Evolutionary conservation across 2,113 vertebrate species (phyloP).

Genomic region (Caracal caracal): DNA sequence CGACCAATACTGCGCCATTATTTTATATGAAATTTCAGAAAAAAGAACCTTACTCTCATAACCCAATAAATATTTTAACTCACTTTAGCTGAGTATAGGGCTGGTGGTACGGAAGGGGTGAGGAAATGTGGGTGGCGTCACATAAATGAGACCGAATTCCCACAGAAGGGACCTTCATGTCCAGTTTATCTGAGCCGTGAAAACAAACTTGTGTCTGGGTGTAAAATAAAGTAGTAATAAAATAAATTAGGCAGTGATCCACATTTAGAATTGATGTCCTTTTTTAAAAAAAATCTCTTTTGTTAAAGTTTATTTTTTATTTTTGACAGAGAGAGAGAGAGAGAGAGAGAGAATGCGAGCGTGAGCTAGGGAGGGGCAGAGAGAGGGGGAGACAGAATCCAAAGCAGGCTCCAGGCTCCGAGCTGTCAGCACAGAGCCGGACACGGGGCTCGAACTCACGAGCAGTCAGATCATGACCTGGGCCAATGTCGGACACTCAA

Average conservation of each 20-base stretch:
- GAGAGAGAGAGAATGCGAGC: too few relatives aligned
- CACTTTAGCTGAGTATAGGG: constrained; percentile 68
- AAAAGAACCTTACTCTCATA: constrained; percentile 82
- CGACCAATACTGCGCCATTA: constrained; percentile 86
- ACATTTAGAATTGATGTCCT: background rate
- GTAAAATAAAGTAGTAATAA: constrained; percentile 49
- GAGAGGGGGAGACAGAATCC: too few relatives aligned
- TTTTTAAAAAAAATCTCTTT: background rate
- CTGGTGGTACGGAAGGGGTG: constrained; percentile 63
- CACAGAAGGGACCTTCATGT: constrained; percentile 20
- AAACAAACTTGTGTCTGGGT: constrained; percentile 48
- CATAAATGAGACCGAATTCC: constrained; percentile 48
- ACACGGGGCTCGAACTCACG: too few relatives aligned
- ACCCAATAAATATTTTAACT: constrained; percentile 86
- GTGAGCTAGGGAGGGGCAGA: too few relatives aligned
- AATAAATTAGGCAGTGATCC: constrained; percentile 43
- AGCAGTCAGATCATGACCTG: too few relatives aligned
- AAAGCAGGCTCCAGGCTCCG: too few relatives aligned
- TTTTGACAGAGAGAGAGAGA: too few relatives aligned
- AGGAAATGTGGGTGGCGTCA: constrained; percentile 58
- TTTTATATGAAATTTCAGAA: constrained; percentile 84
- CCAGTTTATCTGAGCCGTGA: constrained; percentile 36
- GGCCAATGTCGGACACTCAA: too few relatives aligned
- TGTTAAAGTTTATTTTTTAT: too few relatives aligned
- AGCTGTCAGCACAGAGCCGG: too few relatives aligned